Conservation (phyloP, 2,888 invertebrate species). For the Spicauda simplicius region DNA sequence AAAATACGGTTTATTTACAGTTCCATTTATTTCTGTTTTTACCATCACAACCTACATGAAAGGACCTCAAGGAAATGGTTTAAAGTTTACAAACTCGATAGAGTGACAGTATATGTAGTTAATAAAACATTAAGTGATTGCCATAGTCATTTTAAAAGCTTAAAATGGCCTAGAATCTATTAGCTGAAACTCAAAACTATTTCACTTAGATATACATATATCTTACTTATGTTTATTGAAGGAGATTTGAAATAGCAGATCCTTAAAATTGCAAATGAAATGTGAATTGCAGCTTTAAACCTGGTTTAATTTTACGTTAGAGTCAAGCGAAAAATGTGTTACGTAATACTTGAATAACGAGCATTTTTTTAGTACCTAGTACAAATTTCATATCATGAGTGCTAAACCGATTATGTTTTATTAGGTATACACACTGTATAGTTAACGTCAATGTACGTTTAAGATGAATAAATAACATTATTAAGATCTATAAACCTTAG, state of each 20-base stretch:
- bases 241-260: slow-evolving; percentile 2
- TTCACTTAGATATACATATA: not conserved
- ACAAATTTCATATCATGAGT: no score
- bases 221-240: slow-evolving; percentile 14
- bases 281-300: slow-evolving; percentile 26
- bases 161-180: not conserved
- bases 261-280: slow-evolving; percentile 26
- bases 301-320: slow-evolving; percentile 5
- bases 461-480: no score
- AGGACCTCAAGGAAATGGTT: no score
- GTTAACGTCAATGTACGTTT: no score
- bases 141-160: not conserved
- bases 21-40: not conserved
- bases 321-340: not conserved
- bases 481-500: no score
- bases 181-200: slow-evolving; percentile 2
- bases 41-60: not conserved
- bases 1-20: not conserved
- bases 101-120: no score
- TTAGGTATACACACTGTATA: no score
- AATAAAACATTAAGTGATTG: no score
- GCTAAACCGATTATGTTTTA: no score
- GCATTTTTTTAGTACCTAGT: no score
- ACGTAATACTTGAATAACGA: no score
- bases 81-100: no score